Percentiles rank a stretch among this genome's conserved stretches.
These are phyloP conservation scores for Rhyacichthys aspro DNA, from an alignment of 2,797 vertebrate species.

Conservation along the genomic window DNA sequence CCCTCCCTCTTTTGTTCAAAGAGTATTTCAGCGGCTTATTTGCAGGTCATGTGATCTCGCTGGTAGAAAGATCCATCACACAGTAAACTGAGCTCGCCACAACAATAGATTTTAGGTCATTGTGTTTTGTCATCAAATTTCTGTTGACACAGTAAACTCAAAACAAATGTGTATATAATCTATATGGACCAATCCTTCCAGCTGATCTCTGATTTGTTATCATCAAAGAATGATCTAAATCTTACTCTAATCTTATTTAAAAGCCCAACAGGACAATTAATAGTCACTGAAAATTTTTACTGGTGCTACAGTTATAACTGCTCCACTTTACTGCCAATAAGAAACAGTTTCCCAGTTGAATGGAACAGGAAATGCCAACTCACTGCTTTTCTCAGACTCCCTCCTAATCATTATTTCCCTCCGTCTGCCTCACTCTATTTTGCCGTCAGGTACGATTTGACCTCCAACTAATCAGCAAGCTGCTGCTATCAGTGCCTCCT, in stretches of 20 bases:
- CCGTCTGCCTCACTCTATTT: constrained; percentile 17
- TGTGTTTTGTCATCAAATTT: constrained; percentile 72
- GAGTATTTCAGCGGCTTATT: constrained; percentile 56
- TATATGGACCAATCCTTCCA: neutral
- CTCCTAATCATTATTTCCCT: constrained; percentile 33
- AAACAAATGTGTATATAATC: constrained; percentile 36
- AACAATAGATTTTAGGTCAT: constrained; percentile 51
- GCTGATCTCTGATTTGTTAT: neutral
- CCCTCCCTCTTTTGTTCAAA: constrained; percentile 60
- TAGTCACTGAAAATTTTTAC: too few relatives aligned
- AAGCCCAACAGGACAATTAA: neutral
- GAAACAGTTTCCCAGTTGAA: constrained; percentile 21
- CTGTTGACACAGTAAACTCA: constrained; percentile 74
- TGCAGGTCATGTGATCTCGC: constrained; percentile 61
- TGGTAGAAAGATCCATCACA: constrained; percentile 62
- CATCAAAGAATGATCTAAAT: neutral
- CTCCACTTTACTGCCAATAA: too few relatives aligned
- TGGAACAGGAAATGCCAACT: constrained; percentile 17
- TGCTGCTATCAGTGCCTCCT: constrained; percentile 13
- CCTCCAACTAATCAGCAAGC: constrained; percentile 30
- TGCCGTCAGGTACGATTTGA: constrained; percentile 16
- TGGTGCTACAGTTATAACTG: too few relatives aligned
- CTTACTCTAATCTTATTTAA: neutral
- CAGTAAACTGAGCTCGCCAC: constrained; percentile 45
- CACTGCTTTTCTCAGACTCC: constrained; percentile 17